Evolutionary conservation across 2,113 vertebrate species (phyloP), one percentile per base, ranked within the genome.

Genomic region (Cyrtonyx montezumae): DNA sequence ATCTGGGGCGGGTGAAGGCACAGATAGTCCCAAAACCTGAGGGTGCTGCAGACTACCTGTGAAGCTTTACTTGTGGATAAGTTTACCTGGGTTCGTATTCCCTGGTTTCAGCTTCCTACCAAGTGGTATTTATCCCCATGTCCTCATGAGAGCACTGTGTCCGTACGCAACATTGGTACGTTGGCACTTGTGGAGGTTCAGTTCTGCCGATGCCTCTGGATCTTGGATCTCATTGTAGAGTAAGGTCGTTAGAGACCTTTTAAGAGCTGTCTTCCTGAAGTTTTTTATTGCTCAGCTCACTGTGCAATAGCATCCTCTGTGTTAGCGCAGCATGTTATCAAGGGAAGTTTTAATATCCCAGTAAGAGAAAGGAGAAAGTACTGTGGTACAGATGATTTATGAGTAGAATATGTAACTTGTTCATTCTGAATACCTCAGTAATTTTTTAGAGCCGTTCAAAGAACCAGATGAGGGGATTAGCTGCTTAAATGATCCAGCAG

Each of bases 361-460:
- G 59, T 90, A 81, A 79, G 83, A 69, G 26, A 82, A 63, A 79
- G 75, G 51, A 93, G 70, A 71, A 92, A 87, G 71, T 61, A 62
- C 51, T 67, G 71, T 55, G 90, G 45, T 59, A 48, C 74, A 83
- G 88, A 59, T 84, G 93, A 93, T 91, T 96, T 88, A 88, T 81
- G 61, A 77, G 32, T 66, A 45, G 53, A 70, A 37, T 79, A 51
- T 8, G 5, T 81, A 89, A 79, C 49, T 87, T 91, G 56, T 85
- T 92, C 3, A 0, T 85, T 94, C 93, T 78, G 61, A 77, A 82
- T 53, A 81, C 37, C 76, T 90, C 73, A 63, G 87, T 90, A 79
- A 81, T 86, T 94, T 93, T 58, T 88, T 40, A 87, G 45, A 87
- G 74, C 59, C 67, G 89, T 86, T 93, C 69, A 91, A 56, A 74